A percentile compares a stretch with the other conserved stretches of the same genome.
Evolutionary conservation across 2,113 vertebrate genomes (phyloP).

Genomic region (Hemiprocne comata): DNA sequence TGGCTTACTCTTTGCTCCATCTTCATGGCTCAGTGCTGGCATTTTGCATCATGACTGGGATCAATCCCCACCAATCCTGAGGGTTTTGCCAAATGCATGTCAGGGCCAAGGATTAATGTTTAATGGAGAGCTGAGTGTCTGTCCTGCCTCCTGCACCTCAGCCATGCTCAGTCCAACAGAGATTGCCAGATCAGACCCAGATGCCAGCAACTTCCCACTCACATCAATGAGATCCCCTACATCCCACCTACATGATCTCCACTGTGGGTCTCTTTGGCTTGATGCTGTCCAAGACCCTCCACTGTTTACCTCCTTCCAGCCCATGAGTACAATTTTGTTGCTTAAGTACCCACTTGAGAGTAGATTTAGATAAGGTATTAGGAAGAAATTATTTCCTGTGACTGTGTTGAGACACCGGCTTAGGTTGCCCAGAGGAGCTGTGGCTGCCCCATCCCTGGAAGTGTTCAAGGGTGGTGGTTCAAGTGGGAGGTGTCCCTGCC

Average conservation of each 20-base stretch:
- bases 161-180: background rate
- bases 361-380: no score
- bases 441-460: no score
- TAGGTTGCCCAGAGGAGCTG: no score
- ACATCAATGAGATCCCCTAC: background rate
- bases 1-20: background rate
- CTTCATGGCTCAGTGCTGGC: background rate
- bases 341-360: background rate
- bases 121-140: background rate
- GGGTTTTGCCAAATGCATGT: background rate
- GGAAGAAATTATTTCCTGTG: no score
- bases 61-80: background rate
- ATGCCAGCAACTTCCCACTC: background rate
- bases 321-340: background rate
- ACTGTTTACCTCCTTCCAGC: background rate
- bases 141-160: background rate
- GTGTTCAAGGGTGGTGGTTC: no score
- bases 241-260: rapidly evolving
- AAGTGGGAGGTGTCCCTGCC: no score
- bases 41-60: background rate
- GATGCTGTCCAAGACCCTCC: background rate
- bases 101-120: background rate
- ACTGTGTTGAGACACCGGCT: no score
- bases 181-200: background rate
- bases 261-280: background rate